phyloP scores from a whole-genome alignment of 2,113 vertebrate species.

The Chloropsis cyanopogon region DNA sequence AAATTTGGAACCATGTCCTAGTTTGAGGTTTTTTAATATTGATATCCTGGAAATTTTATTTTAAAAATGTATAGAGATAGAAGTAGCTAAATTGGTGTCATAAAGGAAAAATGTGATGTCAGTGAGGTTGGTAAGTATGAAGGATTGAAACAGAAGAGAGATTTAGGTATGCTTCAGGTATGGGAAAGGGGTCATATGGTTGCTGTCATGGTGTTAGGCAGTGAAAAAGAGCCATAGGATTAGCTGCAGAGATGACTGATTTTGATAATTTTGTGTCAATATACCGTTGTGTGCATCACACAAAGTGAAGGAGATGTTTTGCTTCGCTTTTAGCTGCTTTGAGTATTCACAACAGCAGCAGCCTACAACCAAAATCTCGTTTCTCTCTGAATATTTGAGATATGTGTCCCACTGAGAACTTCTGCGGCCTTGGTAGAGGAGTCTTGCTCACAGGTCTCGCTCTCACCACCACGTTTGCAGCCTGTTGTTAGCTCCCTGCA shows the following conservation, averaged over 20 bases:
- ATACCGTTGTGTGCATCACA: neutral
- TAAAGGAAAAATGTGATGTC: neutral
- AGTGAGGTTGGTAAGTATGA: neutral
- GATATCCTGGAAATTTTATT: neutral
- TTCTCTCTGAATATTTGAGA: neutral
- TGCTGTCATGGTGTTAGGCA: neutral
- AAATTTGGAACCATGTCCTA: neutral
- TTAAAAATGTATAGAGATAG: neutral
- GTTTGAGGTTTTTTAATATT: neutral
- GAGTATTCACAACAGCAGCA: neutral
- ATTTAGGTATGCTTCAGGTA: neutral
- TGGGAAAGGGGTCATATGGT: neutral
- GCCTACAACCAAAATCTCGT: neutral
- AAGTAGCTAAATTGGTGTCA: neutral
- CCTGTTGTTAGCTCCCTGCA: neutral
- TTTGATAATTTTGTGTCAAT: neutral
- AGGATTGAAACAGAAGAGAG: neutral
- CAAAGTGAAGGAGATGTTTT: neutral
- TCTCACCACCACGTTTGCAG: neutral
- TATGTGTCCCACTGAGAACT: neutral
- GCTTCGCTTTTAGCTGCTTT: neutral
- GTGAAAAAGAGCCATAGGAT: neutral
- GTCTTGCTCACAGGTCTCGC: neutral
- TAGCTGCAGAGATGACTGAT: neutral
- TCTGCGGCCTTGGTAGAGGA: neutral